Conservation (phyloP, 2,113 vertebrate species). For the Stegostoma tigrinum region DNA sequence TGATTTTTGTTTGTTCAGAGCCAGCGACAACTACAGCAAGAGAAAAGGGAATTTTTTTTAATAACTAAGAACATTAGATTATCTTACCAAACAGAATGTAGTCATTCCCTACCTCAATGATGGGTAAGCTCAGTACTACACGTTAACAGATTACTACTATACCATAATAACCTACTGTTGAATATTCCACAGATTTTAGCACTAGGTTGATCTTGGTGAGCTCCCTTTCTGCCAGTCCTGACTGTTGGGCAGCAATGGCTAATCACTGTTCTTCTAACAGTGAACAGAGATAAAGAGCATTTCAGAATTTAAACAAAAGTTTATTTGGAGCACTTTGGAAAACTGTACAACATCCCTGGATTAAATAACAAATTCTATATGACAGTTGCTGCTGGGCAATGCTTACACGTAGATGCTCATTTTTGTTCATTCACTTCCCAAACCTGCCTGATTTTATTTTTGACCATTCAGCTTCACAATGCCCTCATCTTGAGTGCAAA, state of each 20-base stretch:
- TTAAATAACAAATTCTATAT: not conserved
- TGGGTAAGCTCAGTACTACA: constrained; percentile 36
- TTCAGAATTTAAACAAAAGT: not conserved
- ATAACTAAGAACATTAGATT: constrained; percentile 35
- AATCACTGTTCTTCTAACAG: not conserved
- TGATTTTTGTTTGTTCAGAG: constrained; percentile 33
- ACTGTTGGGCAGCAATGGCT: constrained; percentile 21
- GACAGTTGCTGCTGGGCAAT: not conserved
- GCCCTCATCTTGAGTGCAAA: not conserved
- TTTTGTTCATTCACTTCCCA: not conserved
- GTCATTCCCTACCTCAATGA: constrained; percentile 32
- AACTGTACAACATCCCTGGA: not conserved
- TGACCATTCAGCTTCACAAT: not conserved
- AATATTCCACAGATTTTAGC: constrained; percentile 26
- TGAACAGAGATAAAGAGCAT: not conserved
- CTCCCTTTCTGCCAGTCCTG: constrained; percentile 26
- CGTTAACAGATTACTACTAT: constrained; percentile 34
- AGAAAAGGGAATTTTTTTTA: not conserved
- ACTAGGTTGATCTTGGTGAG: constrained; percentile 14
- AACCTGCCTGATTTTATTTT: not conserved
- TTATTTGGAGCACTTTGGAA: not conserved
- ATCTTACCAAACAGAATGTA: constrained; percentile 34
- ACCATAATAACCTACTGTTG: constrained; percentile 34
- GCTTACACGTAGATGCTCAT: not conserved
- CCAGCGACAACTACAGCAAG: constrained; percentile 32